These are phyloP conservation scores for Otus sunia DNA, from an alignment of 2,113 vertebrate genomes.

Conservation along the genomic window DNA sequence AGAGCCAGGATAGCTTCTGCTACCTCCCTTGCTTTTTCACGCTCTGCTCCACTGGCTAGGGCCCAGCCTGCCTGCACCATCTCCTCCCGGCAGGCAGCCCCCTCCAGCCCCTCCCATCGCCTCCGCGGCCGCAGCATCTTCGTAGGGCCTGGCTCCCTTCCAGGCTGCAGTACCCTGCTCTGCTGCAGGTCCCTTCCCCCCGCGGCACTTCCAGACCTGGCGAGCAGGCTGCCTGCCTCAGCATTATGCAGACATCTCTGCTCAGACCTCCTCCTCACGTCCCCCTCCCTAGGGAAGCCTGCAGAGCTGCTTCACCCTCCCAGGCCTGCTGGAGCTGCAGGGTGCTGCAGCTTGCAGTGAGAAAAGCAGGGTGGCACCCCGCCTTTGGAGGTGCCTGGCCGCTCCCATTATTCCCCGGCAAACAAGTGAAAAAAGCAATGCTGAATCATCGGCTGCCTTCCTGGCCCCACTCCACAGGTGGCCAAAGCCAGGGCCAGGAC, in stretches of 20 bases:
- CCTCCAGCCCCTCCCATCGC: background rate
- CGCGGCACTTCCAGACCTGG: background rate
- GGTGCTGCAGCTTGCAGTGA: no score
- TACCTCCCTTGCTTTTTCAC: background rate
- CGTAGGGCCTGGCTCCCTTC: constrained; percentile 18
- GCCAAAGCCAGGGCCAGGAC: background rate
- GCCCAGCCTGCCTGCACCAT: background rate
- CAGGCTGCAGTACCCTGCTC: constrained; percentile 39
- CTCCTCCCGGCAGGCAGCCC: background rate
- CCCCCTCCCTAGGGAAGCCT: background rate
- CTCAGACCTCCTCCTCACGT: background rate
- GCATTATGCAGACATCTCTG: background rate
- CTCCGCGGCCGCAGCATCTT: background rate
- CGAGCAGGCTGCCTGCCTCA: background rate
- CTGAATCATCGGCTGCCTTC: background rate
- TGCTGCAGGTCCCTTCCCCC: constrained; percentile 39
- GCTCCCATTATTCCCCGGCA: background rate
- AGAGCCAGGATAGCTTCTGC: background rate
- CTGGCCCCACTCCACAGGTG: background rate
- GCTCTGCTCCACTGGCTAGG: background rate
- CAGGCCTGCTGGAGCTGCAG: background rate
- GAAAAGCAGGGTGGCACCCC: background rate
- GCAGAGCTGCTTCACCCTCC: background rate
- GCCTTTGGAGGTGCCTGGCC: background rate
- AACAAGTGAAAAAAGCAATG: background rate